A percentile compares a stretch with the other conserved stretches of the same genome.
Evolutionary conservation across 2,113 vertebrate species (phyloP).

Genomic region (Cephalopterus ornatus): DNA sequence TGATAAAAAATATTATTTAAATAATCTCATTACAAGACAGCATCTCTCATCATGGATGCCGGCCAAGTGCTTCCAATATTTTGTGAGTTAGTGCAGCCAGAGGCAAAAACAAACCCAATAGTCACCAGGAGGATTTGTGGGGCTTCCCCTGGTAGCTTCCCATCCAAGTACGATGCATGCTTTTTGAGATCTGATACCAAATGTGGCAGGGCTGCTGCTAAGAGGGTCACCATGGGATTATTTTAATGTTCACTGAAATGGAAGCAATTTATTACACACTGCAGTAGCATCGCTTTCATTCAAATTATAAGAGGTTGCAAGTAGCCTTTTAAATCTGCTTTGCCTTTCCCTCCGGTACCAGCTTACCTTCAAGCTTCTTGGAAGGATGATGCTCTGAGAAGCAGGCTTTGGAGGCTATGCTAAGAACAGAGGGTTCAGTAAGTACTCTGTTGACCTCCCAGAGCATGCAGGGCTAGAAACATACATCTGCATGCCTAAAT

Average conservation of each 20-base stretch:
- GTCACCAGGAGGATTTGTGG: constrained; percentile 29
- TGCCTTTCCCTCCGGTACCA: constrained; percentile 37
- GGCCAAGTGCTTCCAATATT: constrained; percentile 43
- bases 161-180: background rate
- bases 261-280: constrained; percentile 61
- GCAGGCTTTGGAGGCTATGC: background rate
- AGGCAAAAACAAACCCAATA: constrained; percentile 61
- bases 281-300: constrained; percentile 6
- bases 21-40: background rate
- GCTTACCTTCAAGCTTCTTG: constrained; percentile 46
- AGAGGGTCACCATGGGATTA: constrained; percentile 45
- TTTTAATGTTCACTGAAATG: constrained; percentile 58
- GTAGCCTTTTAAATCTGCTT: constrained; percentile 58
- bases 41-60: constrained; percentile 49
- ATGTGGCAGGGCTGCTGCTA: constrained; percentile 50
- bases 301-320: constrained; percentile 43
- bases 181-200: constrained; percentile 59
- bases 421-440: background rate
- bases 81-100: constrained; percentile 40
- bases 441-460: background rate
- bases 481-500: background rate
- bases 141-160: constrained; percentile 55
- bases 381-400: background rate
- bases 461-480: background rate
- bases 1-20: constrained; percentile 21